Percentiles rank a stretch among this genome's conserved stretches.
Evolutionary conservation across 2,888 invertebrate genomes (phyloP).

Genomic region (Dryocosmus kuriphilus): DNA sequence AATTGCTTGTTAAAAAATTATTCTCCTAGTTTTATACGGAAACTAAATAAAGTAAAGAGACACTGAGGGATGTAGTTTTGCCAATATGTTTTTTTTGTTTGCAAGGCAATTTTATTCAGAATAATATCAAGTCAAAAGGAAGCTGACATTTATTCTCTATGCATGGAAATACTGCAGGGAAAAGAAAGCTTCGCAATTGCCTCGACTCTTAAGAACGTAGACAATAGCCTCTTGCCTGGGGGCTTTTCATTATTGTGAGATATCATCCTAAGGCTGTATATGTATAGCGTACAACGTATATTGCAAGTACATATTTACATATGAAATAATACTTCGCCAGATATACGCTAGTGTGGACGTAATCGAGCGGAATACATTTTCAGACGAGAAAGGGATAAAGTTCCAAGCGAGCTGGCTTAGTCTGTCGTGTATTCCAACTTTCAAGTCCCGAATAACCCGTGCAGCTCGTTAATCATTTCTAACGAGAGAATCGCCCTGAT

Average conservation of each 20-base stretch:
- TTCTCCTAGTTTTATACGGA: background rate
- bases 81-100: no score
- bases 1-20: background rate
- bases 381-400: slow-evolving; percentile 18
- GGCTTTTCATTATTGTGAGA: slow-evolving; percentile 33
- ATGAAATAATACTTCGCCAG: slow-evolving; percentile 24
- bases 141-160: background rate
- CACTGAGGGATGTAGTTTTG: background rate
- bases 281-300: background rate
- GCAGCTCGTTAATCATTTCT: slow-evolving; percentile 27
- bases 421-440: slow-evolving; percentile 18
- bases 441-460: slow-evolving; percentile 36
- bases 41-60: background rate
- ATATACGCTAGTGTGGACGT: background rate
- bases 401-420: background rate
- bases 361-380: slow-evolving; percentile 32
- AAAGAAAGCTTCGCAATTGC: slow-evolving; percentile 20
- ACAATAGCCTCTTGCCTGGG: slow-evolving; percentile 29
- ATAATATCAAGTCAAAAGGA: background rate
- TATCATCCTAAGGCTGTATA: slow-evolving; percentile 19
- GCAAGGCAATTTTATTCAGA: background rate
- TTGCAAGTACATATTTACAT: slow-evolving; percentile 31
- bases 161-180: no score
- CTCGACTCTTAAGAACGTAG: slow-evolving; percentile 30
- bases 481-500: slow-evolving; percentile 18